Evolutionary conservation across 2,888 invertebrate genomes (phyloP).

Genomic region (Athrips mouffetella): DNA sequence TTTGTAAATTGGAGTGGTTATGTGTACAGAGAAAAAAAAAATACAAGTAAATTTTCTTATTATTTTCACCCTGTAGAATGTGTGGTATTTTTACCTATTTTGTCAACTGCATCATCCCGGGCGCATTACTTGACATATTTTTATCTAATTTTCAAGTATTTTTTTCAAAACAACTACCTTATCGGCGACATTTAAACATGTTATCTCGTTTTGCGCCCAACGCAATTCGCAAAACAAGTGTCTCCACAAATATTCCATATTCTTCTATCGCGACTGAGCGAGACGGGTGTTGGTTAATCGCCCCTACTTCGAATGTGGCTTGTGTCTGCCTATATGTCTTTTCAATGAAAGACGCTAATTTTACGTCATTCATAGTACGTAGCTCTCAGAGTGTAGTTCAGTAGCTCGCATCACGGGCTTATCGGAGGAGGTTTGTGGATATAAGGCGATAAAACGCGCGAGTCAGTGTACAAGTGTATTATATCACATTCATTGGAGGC

Average conservation of each 20-base stretch:
- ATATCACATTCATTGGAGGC: constrained; percentile 67
- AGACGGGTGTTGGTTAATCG: constrained; percentile 53
- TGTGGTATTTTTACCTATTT: not conserved
- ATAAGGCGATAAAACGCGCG: constrained; percentile 65
- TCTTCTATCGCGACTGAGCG: constrained; percentile 67
- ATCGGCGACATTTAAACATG: constrained; percentile 26
- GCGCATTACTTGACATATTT: constrained; percentile 7
- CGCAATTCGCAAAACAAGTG: constrained; percentile 74
- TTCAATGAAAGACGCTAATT: constrained; percentile 49
- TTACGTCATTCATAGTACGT: constrained; percentile 78
- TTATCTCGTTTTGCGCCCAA: constrained; percentile 61
- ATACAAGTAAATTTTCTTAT: too few relatives aligned
- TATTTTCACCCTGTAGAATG: too few relatives aligned
- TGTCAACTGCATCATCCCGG: not conserved
- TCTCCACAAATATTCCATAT: constrained; percentile 75
- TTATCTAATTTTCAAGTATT: constrained; percentile 8
- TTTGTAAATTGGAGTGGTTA: too few relatives aligned
- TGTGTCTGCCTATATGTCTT: constrained; percentile 63
- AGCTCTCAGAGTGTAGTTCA: constrained; percentile 74
- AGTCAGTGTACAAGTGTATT: constrained; percentile 56
- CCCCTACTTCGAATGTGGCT: constrained; percentile 50
- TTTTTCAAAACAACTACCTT: constrained; percentile 34
- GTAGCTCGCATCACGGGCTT: constrained; percentile 67
- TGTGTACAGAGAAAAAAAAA: too few relatives aligned
- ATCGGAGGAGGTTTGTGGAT: constrained; percentile 61